These are phyloP conservation scores for Chionodraco myersi DNA, from an alignment of 2,113 vertebrate genomes.

Conservation along the genomic window DNA sequence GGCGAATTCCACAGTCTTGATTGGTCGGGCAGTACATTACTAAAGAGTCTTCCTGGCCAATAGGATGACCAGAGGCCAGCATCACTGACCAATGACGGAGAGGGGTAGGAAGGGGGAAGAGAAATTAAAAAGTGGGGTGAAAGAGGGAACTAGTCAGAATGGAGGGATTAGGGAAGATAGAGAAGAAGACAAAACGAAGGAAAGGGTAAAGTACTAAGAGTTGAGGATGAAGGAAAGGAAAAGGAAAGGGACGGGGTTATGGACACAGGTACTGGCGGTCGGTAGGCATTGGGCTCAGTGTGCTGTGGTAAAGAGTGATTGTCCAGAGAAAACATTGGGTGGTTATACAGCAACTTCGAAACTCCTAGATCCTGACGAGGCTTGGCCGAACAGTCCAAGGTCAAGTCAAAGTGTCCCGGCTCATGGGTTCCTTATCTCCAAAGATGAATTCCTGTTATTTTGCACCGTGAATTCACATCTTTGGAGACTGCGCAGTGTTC, in stretches of 20 bases:
- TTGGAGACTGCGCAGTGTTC: neutral
- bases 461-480: neutral
- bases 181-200: constrained; percentile 4
- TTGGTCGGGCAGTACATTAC: constrained; percentile 78
- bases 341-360: constrained; percentile 66
- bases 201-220: neutral
- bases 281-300: constrained; percentile 80
- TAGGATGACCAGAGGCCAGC: constrained; percentile 55
- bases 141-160: neutral
- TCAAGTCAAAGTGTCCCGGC: constrained; percentile 15
- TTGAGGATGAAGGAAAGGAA: constrained; percentile 18
- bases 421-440: neutral
- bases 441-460: neutral
- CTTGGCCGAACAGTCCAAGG: constrained; percentile 39
- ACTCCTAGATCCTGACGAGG: constrained; percentile 39
- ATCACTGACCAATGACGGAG: constrained; percentile 55
- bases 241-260: constrained; percentile 31
- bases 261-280: constrained; percentile 79
- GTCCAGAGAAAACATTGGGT: constrained; percentile 77
- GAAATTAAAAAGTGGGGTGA: neutral
- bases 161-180: neutral
- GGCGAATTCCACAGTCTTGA: constrained; percentile 73
- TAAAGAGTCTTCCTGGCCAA: constrained; percentile 67
- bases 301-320: constrained; percentile 84
- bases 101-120: neutral